phyloP scores from a whole-genome alignment of 2,888 invertebrate species.

The Lysandra coridon region DNA sequence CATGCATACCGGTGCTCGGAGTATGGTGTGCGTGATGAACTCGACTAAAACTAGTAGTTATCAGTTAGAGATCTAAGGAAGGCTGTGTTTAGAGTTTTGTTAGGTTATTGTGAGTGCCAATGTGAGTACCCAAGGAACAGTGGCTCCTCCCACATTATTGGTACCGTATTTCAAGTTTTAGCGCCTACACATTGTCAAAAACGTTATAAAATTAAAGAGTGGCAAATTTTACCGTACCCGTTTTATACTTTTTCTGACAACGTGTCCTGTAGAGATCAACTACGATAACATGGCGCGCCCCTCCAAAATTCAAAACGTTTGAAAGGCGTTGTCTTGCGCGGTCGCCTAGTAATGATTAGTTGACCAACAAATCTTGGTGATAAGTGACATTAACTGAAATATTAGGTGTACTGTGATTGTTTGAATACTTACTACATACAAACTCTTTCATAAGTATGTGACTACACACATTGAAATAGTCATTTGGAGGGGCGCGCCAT shows the following conservation, averaged over 20 bases:
- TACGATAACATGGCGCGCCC: too few species aligned
- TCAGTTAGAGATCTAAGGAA: slow-evolving; percentile 35
- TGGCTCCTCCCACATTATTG: neutral
- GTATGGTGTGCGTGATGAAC: slow-evolving; percentile 39
- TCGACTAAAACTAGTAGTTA: slow-evolving; percentile 39
- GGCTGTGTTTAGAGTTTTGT: slow-evolving; percentile 44
- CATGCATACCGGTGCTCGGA: slow-evolving; percentile 43
- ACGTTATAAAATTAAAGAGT: neutral
- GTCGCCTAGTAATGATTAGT: too few species aligned
- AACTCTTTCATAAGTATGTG: too few species aligned
- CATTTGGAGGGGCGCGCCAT: too few species aligned
- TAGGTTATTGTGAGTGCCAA: slow-evolving; percentile 17
- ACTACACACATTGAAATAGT: too few species aligned
- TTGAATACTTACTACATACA: too few species aligned
- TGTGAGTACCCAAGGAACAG: neutral
- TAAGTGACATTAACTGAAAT: too few species aligned
- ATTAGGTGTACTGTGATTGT: too few species aligned
- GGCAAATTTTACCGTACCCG: neutral
- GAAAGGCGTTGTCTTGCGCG: too few species aligned
- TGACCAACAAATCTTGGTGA: too few species aligned
- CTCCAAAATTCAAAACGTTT: too few species aligned
- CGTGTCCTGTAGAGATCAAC: slow-evolving; percentile 29
- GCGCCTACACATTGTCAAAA: neutral
- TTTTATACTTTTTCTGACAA: slow-evolving; percentile 33
- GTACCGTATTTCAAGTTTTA: neutral